Evolutionary conservation across 2,797 vertebrate species (phyloP).

Genomic region (Anabacerthia variegaticeps): DNA sequence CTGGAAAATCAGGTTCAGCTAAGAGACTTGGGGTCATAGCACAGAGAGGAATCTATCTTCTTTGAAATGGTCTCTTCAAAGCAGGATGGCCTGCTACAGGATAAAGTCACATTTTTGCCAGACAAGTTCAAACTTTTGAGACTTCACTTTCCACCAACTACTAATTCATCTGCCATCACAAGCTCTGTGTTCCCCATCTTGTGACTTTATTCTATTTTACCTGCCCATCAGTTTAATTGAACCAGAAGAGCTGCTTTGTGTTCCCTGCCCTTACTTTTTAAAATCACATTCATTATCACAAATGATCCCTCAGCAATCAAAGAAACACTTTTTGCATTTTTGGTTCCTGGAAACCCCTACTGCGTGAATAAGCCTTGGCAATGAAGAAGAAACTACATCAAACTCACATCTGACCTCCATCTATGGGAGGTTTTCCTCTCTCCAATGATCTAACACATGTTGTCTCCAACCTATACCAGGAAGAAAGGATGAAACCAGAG

Average conservation of each 20-base stretch:
- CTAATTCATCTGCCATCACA: neutral
- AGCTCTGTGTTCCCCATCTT: neutral
- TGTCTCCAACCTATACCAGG: constrained; percentile 27
- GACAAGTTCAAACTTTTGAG: neutral
- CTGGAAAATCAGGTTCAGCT: neutral
- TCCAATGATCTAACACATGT: constrained; percentile 20
- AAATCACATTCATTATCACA: neutral
- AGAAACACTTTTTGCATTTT: neutral
- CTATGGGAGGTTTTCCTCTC: constrained; percentile 20
- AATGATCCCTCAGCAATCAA: neutral
- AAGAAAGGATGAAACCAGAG: constrained; percentile 47
- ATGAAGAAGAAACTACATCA: constrained; percentile 13
- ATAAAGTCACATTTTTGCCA: neutral
- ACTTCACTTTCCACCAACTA: neutral
- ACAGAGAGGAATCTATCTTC: neutral
- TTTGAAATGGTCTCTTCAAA: neutral
- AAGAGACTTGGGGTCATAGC: neutral
- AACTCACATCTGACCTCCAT: constrained; percentile 22
- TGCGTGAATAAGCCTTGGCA: neutral
- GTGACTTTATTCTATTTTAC: neutral
- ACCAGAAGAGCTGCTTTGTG: neutral
- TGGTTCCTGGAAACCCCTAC: neutral
- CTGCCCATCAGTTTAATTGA: constrained; percentile 26
- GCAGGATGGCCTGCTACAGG: neutral
- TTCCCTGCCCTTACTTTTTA: neutral